Evolutionary conservation across 64 coral and sea anemone species (phyloP), one percentile per base, ranked within the genome.

Genomic region (Actinia equina): DNA sequence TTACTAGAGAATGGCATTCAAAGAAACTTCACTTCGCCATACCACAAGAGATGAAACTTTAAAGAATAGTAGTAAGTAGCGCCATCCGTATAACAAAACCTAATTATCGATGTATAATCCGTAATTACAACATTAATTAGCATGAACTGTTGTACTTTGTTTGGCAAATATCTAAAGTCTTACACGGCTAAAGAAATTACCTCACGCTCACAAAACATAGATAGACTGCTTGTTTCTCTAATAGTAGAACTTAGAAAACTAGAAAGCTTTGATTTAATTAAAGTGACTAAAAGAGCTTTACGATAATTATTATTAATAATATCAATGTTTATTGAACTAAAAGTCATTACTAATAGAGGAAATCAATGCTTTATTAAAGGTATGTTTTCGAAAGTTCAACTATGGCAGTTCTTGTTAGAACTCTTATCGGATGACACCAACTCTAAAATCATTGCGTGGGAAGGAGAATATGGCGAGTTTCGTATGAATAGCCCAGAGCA

Each of bases 321-420:
- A 60, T 3, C 7, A 23, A 65, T n/a, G 62, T 57, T 57, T 57
- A 57, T 16, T 57, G 55, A 23, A 65, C 4, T 9, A 5, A n/a
- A 1, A 23, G 1, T 65, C 20, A 65, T n/a, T 2, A 65, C 62
- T 65, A 23, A 65, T 65, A 7, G n/a, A 22, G 20, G 4, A 1
- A 57, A 57, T 57, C 55, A 57, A 6, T 65, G 18, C 6, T 65
- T 65, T 65, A 23, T 23, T 65, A 9, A 65, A 65, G 44, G 80
- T 27, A 7, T 58, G 54, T 78, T 62, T 78, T 61, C 87, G 43
- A 55, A 63, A 52, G n/a, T 53, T 15, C 56, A 83, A 45, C 79
- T 89, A 3, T 82, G 80, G 54, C 59, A 70, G 41, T 89, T 89
- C 45, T 22, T 89, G 59, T 59, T 89, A 9, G 80, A 89, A 25